Base-by-base conservation (phyloP, 2,888 invertebrate species). In the Drosophila lacicola region DNA sequence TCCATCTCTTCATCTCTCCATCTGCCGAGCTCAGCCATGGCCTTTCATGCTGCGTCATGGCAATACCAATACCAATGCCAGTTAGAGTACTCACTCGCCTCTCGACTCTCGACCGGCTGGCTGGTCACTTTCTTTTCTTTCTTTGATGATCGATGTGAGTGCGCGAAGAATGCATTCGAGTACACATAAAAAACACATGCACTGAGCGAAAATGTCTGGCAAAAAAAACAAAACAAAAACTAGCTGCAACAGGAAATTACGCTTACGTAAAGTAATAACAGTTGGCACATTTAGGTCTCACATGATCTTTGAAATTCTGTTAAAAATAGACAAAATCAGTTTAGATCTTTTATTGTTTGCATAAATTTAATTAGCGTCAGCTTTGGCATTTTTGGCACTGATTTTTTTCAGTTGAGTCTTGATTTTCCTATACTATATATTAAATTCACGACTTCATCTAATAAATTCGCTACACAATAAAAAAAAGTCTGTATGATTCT, bases 61-160 rank as follows among this genome's bases (percentile, higher is more conserved):
- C 58, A 29, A 47, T 39, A 61, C 58, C 45, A 68, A 33, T 42
- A 42, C 57, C 64, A 57, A 47, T 61, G 63, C 71, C 62, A 81
- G 78, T 78, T 55, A 47, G 54, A 70, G 70, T 70, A 75, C 70
- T 62, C 45, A 21, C 44, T 55, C 17, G 17, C 17, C 17, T 17
- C 17, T 55, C 17, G 17, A 1, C 17, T 17, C 17, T 17, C 53
- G 62, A 53, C 56, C 58, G 58, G 64, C 60, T 46, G 51, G 37
- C 46, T 71, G 89, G 78, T 89, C 82, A 82, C 82, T 82, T 82
- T 82, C 82, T 89, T 82, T 82, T 89, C 80, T 76, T 75, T 79
- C 80, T 61, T 39, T 56, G 51, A 45, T 80, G 80, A 79, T 77
- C 74, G 74, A 88, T 64, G 80, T 54, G 79, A 79, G 70, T 75